Evolutionary conservation across 2,113 vertebrate species (phyloP).

Genomic region (Coptodon rendalli): DNA sequence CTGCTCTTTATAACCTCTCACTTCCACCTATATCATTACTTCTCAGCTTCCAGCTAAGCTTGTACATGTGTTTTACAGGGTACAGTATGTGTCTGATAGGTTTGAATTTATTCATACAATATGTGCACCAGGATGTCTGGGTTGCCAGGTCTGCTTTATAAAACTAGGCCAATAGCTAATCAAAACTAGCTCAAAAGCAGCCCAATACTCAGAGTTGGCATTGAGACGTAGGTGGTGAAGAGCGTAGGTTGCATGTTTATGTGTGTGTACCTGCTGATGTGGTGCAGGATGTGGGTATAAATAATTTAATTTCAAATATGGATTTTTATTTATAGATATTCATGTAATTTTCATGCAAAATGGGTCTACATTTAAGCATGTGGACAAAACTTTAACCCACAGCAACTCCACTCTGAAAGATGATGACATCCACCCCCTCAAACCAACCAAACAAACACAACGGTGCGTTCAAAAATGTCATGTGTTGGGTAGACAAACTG

Average conservation of each 20-base stretch:
- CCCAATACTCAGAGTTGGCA: background rate
- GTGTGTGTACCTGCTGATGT: background rate
- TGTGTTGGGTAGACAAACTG: background rate
- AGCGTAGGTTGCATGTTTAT: background rate
- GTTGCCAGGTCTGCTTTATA: background rate
- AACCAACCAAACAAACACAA: background rate
- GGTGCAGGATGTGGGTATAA: background rate
- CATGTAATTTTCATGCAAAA: background rate
- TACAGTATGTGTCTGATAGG: background rate
- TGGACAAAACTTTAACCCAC: background rate
- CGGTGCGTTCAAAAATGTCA: background rate
- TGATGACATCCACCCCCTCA: background rate
- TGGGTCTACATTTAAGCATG: background rate
- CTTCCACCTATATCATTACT: slow-evolving; percentile 47
- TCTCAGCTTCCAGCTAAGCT: slow-evolving; percentile 34
- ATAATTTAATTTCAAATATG: background rate
- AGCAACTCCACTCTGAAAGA: background rate
- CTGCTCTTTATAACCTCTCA: slow-evolving; percentile 41
- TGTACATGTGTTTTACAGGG: slow-evolving; percentile 24
- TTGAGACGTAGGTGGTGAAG: background rate
- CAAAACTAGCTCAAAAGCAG: background rate
- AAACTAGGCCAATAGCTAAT: background rate
- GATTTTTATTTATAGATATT: background rate
- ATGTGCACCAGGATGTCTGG: background rate
- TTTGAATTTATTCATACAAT: background rate